Evolutionary conservation across 2,113 vertebrate species (phyloP).

Genomic region (Alosa alosa): DNA sequence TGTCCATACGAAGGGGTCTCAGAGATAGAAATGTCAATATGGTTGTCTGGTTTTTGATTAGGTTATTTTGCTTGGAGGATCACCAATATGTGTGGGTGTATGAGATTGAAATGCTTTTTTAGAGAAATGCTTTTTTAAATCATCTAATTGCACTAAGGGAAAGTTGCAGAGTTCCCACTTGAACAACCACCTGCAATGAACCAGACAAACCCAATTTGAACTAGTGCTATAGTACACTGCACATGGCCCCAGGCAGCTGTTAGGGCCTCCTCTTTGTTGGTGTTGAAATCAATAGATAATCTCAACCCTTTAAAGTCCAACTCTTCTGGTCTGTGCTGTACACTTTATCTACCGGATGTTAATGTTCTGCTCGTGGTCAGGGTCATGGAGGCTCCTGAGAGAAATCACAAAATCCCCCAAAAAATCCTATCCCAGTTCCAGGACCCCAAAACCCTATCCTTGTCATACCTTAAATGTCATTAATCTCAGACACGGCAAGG

Average conservation of each 20-base stretch:
- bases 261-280: neutral
- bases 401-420: too few relatives aligned
- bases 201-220: neutral
- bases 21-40: neutral
- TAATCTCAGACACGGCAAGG: too few relatives aligned
- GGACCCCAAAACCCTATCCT: too few relatives aligned
- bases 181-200: neutral
- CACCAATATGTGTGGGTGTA: too few relatives aligned
- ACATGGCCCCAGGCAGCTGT: neutral
- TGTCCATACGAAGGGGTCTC: neutral
- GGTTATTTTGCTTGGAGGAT: neutral
- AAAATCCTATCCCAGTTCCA: too few relatives aligned
- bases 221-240: neutral
- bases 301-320: neutral
- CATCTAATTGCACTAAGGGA: neutral
- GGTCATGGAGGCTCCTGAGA: too few relatives aligned
- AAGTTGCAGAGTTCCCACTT: neutral
- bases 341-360: too few relatives aligned
- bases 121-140: too few relatives aligned
- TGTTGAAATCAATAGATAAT: neutral
- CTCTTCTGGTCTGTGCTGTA: neutral
- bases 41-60: neutral
- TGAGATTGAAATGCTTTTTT: neutral
- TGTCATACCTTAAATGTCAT: too few relatives aligned
- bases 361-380: too few relatives aligned